phyloP scores from a whole-genome alignment of 2,113 vertebrate species.

The zebrafish (Danio rerio) region DNA sequence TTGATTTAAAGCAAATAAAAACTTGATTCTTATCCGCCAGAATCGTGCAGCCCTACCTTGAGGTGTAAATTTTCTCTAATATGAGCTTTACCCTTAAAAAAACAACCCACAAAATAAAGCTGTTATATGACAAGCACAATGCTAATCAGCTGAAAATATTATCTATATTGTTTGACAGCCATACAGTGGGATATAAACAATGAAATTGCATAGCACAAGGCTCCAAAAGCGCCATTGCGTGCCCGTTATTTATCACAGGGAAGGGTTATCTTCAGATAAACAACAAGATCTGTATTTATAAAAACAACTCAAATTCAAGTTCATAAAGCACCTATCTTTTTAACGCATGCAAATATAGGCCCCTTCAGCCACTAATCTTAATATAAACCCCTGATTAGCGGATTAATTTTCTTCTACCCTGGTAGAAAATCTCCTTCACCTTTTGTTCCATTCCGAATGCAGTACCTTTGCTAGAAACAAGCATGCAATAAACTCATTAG shows the following conservation, averaged over 20 bases:
- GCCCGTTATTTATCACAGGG: neutral
- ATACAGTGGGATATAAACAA: slow-evolving; percentile 9
- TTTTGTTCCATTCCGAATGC: slow-evolving; percentile 69
- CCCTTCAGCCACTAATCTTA: slow-evolving; percentile 70
- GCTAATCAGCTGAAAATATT: slow-evolving; percentile 67
- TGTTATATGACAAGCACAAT: slow-evolving; percentile 57
- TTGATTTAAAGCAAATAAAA: too few relatives aligned
- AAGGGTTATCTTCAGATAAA: slow-evolving; percentile 33
- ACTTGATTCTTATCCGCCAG: too few relatives aligned
- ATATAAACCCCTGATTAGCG: slow-evolving; percentile 74
- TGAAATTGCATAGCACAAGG: slow-evolving; percentile 19
- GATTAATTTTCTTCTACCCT: slow-evolving; percentile 69
- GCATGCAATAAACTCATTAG: slow-evolving; percentile 74
- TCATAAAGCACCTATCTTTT: slow-evolving; percentile 36
- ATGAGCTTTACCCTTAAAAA: slow-evolving; percentile 10
- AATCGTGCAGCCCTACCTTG: too few relatives aligned
- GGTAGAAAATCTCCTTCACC: slow-evolving; percentile 70
- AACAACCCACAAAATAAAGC: slow-evolving; percentile 11
- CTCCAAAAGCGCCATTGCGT: slow-evolving; percentile 39
- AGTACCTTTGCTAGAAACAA: slow-evolving; percentile 68
- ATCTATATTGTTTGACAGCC: slow-evolving; percentile 61
- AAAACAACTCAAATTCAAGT: slow-evolving; percentile 30
- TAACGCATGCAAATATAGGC: slow-evolving; percentile 63
- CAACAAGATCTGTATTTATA: neutral
- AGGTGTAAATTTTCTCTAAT: neutral